Base-by-base conservation (phyloP, 1,140 invertebrate species). In the Sitophilus oryzae region DNA sequence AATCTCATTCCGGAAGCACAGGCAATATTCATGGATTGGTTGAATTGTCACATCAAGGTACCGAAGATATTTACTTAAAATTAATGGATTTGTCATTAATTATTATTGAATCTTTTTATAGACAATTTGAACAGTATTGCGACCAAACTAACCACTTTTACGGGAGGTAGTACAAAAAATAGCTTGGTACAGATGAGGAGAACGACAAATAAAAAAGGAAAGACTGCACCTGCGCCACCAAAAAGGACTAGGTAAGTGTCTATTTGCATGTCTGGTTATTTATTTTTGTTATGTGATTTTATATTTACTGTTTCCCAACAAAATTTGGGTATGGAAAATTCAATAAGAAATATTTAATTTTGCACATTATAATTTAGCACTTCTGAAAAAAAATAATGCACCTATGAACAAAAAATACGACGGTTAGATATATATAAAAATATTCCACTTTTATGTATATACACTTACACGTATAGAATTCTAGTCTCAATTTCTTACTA, bases 171-270 rank as follows among this genome's bases (percentile, higher is more conserved):
- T n/a, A 76, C 78, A 58, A 81, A 77, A 53, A 80, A 74, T 38
- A 80, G 75, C 45, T 78, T 76, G 48, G 90, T 93, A 30, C 90
- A 92, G 72, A 83, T 94, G 80, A 78, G 90, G 55, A 76, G 89
- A 65, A 86, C 87, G 23, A 91, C 88, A 41, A 92, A 91, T 71
- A 85, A 87, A 58, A 88, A 88, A 66, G 90, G 90, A 57, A 95
- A 94, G 71, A 89, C 91, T 70, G 91, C 92, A n/a, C 93, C 93
- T 19, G 89, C 90, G 2, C 93, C 93, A 55, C 93, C 93, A 3
- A 95, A 95, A 74, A 77, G 93, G 62, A 96, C 93, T 37, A 94
- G 90, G 88, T 93, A 77, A 15, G 49, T 56, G 21, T 9, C 21
- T 43, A 10, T 20, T 4, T 19, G 10, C 20, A 43, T 20, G 15